phyloP scores from a whole-genome alignment of 2,113 vertebrate genomes.

The Actenoides hombroni region DNA sequence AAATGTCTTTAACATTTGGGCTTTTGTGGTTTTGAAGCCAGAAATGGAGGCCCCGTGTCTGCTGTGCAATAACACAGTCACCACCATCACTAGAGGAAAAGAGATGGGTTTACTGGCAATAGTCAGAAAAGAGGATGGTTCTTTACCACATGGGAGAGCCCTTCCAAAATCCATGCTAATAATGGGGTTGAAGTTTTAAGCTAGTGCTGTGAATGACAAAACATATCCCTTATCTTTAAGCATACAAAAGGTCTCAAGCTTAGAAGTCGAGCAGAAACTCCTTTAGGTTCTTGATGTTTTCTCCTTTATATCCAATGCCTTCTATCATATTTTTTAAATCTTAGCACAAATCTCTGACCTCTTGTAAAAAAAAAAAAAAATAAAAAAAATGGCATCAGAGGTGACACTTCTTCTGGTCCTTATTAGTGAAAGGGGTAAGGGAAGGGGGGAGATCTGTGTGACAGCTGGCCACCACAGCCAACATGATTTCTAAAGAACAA shows the following conservation, averaged over 20 bases:
- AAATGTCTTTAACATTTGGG: slow-evolving; percentile 9
- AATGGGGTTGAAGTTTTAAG: neutral
- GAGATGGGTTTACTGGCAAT: neutral
- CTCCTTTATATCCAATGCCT: neutral
- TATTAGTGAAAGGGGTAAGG: neutral
- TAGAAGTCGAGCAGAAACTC: neutral
- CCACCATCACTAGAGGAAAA: neutral
- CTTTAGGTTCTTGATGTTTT: neutral
- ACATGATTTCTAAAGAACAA: neutral
- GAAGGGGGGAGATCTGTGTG: neutral
- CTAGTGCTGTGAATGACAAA: neutral
- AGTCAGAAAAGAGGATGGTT: neutral
- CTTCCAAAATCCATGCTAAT: neutral
- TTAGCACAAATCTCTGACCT: neutral
- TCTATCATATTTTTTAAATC: neutral
- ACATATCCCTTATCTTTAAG: neutral
- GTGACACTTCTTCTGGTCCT: neutral
- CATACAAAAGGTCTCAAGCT: neutral
- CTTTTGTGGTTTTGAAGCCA: neutral
- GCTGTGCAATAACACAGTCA: neutral
- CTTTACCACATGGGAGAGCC: neutral
- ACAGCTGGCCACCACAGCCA: neutral
- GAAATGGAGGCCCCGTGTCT: neutral
- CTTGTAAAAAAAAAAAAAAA: neutral
- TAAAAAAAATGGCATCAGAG: neutral